Evolutionary conservation across 2,797 vertebrate genomes (phyloP), one percentile per base, ranked within the genome.

Genomic region (Urophycis tenuis): DNA sequence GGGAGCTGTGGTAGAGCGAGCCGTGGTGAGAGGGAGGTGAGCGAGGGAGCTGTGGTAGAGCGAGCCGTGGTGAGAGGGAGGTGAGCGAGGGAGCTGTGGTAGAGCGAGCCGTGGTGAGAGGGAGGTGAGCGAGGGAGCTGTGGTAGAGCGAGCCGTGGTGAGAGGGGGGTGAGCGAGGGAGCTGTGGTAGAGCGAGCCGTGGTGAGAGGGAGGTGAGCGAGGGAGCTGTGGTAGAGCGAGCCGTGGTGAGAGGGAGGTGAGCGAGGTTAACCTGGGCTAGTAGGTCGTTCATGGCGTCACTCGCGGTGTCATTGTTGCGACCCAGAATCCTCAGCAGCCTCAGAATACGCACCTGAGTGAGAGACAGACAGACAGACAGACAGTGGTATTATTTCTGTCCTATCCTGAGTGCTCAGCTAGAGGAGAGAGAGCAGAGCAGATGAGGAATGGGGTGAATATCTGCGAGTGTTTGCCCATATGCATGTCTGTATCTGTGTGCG

Each of bases 241-340:
- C 5, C 3, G 14, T 60, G 25, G 12, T 71, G 4, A 39, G 36
- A 12, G 30, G 14, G 31, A 33, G 70, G 2, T 8, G 70, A 17
- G 30, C 32, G 41, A 49, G 41, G 41, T 30, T 8, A 72, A 97
- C 96, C 95, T 97, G 96, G 80, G 96, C 96, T 17, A 97, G 90
- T 17, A 96, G 87, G 85, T 97, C 96, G 19, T 96, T 95, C 96
- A 96, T 96, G 67, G 92, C 88, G 14, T 97, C 96, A 60, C 95
- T 96, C 32, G 93, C 92, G 4, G 88, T 80, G 39, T 95, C 94
- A 0, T 95, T 94, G 87, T 94, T 92, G 78, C 84, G 93, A 25
- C 96, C 96, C 25, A 97, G 91, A 82, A 96, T 94, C 84, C 95
- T 92, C 85, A 97, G 90, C 81, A 97, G 88, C 83, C 92, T 92